Percentiles rank a stretch among this genome's conserved stretches.
These are phyloP conservation scores for Cyprinus carpio DNA, from an alignment of 2,113 vertebrate species.

Conservation along the genomic window DNA sequence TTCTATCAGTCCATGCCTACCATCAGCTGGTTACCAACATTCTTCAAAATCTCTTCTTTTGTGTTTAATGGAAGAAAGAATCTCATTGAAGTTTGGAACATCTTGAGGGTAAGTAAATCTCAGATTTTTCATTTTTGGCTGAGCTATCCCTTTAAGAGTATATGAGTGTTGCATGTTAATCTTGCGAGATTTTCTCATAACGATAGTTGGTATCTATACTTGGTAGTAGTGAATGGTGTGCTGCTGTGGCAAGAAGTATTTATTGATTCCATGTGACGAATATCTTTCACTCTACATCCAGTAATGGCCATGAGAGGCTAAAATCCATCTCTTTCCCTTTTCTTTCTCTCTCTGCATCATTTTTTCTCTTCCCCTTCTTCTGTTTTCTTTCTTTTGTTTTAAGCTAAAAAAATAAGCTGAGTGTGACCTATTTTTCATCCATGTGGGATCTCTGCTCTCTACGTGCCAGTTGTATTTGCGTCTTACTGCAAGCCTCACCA, in stretches of 20 bases:
- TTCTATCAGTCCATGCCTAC: too few relatives aligned
- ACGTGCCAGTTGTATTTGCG: constrained; percentile 32
- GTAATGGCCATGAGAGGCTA: constrained; percentile 10
- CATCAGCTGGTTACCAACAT: too few relatives aligned
- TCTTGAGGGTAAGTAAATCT: too few relatives aligned
- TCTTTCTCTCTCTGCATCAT: neutral
- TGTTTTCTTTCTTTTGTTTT: constrained; percentile 21
- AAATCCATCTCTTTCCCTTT: neutral
- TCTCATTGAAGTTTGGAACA: too few relatives aligned
- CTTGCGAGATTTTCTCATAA: neutral
- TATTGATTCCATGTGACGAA: constrained; percentile 31
- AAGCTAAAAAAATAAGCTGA: constrained; percentile 10
- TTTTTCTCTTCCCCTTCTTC: neutral
- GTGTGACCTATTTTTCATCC: constrained; percentile 53
- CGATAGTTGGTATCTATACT: neutral
- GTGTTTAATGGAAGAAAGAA: too few relatives aligned
- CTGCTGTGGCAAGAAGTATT: neutral
- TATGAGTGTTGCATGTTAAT: neutral
- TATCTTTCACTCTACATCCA: constrained; percentile 35
- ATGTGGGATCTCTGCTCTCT: constrained; percentile 34
- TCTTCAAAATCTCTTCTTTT: too few relatives aligned
- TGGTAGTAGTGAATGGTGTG: neutral
- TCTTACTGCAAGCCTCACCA: constrained; percentile 27
- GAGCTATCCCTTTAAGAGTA: neutral
- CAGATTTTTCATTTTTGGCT: too few relatives aligned